Conservation (phyloP, 2,113 vertebrate genomes). For the Clinocottus analis region DNA sequence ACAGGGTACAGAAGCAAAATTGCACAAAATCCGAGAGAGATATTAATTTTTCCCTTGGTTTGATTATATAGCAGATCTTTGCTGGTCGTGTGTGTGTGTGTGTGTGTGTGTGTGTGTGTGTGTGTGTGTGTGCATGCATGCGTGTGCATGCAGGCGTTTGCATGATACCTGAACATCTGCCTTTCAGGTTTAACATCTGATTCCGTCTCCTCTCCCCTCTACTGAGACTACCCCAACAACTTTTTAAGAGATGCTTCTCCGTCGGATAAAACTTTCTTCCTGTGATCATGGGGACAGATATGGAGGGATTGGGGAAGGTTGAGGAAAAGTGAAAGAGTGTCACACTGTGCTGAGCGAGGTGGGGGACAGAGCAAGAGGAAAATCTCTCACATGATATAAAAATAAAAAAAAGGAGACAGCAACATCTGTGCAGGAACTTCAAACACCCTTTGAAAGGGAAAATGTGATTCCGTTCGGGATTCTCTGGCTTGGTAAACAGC, state of each 20-base stretch:
- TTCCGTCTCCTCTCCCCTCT: slow-evolving; percentile 42
- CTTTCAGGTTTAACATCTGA: slow-evolving; percentile 43
- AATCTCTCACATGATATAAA: slow-evolving; percentile 60
- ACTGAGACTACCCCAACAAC: slow-evolving; percentile 48
- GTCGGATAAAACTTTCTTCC: slow-evolving; percentile 67
- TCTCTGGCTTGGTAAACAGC: slow-evolving; percentile 77
- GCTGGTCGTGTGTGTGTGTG: too few species aligned
- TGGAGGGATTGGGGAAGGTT: slow-evolving; percentile 43
- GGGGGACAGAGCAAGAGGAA: slow-evolving; percentile 50
- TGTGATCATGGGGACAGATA: slow-evolving; percentile 66
- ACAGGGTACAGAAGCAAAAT: too few species aligned
- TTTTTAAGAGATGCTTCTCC: slow-evolving; percentile 56
- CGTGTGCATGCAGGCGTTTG: background rate
- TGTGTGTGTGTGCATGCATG: background rate
- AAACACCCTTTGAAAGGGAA: slow-evolving; percentile 77
- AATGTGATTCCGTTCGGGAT: slow-evolving; percentile 74
- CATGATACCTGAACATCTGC: slow-evolving; percentile 43
- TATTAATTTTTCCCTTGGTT: too few species aligned
- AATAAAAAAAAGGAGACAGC: slow-evolving; percentile 55
- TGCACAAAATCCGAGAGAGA: too few species aligned
- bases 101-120: background rate
- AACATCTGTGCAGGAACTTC: slow-evolving; percentile 78
- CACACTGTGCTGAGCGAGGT: slow-evolving; percentile 62
- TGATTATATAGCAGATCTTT: too few species aligned
- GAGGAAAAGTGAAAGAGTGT: slow-evolving; percentile 49